phyloP scores from a whole-genome alignment of 2,888 invertebrate species.

The Drosophila affinis region DNA sequence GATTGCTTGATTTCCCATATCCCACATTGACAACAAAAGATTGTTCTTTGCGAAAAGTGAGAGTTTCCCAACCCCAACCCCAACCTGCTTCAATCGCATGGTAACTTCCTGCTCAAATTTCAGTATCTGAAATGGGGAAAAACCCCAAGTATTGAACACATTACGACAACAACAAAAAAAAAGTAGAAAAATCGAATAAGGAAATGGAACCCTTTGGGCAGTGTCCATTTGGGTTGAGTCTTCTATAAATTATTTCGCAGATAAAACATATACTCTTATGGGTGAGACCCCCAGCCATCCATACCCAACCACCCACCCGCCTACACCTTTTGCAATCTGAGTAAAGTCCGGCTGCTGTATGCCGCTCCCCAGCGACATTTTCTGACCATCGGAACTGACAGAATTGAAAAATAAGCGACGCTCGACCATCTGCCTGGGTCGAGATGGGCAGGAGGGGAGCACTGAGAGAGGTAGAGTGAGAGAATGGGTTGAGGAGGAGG shows the following conservation, averaged over 20 bases:
- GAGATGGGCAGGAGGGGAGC: not conserved
- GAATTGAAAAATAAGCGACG: constrained; percentile 59
- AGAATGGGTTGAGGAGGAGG: not conserved
- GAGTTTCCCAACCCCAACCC: too few relatives aligned
- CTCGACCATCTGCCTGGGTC: constrained; percentile 10
- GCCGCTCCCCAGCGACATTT: constrained; percentile 47
- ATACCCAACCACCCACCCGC: not conserved
- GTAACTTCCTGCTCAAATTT: constrained; percentile 20
- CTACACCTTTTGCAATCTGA: constrained; percentile 43
- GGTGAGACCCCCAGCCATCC: not conserved
- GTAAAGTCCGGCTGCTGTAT: constrained; percentile 26
- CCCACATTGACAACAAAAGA: too few relatives aligned
- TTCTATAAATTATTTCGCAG: constrained; percentile 61
- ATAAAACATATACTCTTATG: constrained; percentile 47
- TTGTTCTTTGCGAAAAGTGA: too few relatives aligned
- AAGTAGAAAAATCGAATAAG: constrained; percentile 16
- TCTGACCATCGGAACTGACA: constrained; percentile 53
- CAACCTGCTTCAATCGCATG: not conserved
- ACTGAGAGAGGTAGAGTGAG: not conserved
- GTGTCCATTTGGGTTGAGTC: constrained; percentile 40
- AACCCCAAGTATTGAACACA: constrained; percentile 1
- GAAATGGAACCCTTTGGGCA: constrained; percentile 40
- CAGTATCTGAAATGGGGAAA: constrained; percentile 7
- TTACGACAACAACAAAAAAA: constrained; percentile 7
- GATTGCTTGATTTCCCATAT: too few relatives aligned